Evolutionary conservation across 2,113 vertebrate genomes (phyloP).

Genomic region (Sardina pilchardus): DNA sequence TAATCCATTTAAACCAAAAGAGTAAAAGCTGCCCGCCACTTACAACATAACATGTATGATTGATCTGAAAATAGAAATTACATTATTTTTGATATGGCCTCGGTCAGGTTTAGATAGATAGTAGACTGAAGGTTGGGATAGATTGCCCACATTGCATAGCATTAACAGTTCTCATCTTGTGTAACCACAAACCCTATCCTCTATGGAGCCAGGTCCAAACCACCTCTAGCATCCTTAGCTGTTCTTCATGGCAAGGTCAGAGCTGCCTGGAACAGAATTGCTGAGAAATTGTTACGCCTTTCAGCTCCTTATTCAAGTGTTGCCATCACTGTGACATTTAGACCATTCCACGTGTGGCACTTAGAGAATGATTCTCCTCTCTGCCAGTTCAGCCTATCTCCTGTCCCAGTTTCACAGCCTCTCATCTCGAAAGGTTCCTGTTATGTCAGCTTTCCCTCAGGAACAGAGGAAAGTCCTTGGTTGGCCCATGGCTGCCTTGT

Average conservation of each 20-base stretch:
- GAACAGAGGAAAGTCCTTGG: background rate
- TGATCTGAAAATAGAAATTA: background rate
- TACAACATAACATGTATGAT: background rate
- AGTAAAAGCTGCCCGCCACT: background rate
- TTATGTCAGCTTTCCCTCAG: background rate
- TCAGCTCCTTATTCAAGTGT: background rate
- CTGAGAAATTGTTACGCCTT: background rate
- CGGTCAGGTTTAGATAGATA: background rate
- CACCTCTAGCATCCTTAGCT: background rate
- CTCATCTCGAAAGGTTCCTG: background rate
- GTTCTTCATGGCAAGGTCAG: background rate
- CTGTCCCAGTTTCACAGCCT: background rate
- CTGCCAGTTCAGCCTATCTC: background rate
- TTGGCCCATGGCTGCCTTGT: background rate
- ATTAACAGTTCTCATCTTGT: background rate
- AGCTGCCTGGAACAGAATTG: background rate
- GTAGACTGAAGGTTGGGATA: background rate
- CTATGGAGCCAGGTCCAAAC: background rate
- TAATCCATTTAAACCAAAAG: background rate
- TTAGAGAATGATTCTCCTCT: background rate
- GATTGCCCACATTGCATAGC: background rate
- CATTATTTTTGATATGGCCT: background rate
- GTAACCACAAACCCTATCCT: background rate
- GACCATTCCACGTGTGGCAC: background rate
- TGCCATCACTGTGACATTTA: background rate